Percentiles rank a stretch among this genome's conserved stretches.
Conservation (phyloP, 2,113 vertebrate genomes). For the Mus pahari region DNA sequence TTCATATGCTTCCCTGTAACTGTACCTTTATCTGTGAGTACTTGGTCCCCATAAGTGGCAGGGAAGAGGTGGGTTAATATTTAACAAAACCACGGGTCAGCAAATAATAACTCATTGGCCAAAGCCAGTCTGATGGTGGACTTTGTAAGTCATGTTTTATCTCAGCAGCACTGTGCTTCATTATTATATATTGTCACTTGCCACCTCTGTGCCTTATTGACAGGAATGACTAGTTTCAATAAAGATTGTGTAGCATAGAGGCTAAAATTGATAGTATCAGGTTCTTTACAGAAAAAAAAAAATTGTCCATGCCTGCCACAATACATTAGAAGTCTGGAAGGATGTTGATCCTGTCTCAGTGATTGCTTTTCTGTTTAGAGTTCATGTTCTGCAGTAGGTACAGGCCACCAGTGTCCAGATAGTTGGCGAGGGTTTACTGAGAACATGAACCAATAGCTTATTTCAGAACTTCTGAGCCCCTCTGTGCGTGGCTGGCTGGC, state of each 20-base stretch:
- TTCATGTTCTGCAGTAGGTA: not conserved
- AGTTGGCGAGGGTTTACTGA: slow-evolving; percentile 19
- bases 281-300: not conserved
- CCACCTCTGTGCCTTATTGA: not conserved
- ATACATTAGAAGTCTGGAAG: slow-evolving; percentile 30
- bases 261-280: slow-evolving; percentile 31
- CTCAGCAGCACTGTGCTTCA: not conserved
- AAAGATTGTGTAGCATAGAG: not conserved
- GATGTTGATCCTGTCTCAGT: not conserved
- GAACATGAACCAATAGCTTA: slow-evolving; percentile 44
- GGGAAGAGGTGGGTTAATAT: not conserved
- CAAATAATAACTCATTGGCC: not conserved
- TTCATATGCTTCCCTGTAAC: not conserved
- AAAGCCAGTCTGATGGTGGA: not conserved
- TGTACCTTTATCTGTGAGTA: not conserved
- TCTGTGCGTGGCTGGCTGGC: slow-evolving; percentile 38
- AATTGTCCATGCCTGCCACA: not conserved
- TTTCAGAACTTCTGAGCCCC: slow-evolving; percentile 47
- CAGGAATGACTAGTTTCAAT: slow-evolving; percentile 22
- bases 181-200: not conserved
- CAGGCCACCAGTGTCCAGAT: not conserved
- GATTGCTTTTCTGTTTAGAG: slow-evolving; percentile 43
- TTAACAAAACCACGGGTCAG: not conserved
- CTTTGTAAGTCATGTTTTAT: slow-evolving; percentile 52
- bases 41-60: not conserved